These are phyloP conservation scores for Drosophila athabasca DNA, from an alignment of 1,140 invertebrate species.

Conservation along the genomic window DNA sequence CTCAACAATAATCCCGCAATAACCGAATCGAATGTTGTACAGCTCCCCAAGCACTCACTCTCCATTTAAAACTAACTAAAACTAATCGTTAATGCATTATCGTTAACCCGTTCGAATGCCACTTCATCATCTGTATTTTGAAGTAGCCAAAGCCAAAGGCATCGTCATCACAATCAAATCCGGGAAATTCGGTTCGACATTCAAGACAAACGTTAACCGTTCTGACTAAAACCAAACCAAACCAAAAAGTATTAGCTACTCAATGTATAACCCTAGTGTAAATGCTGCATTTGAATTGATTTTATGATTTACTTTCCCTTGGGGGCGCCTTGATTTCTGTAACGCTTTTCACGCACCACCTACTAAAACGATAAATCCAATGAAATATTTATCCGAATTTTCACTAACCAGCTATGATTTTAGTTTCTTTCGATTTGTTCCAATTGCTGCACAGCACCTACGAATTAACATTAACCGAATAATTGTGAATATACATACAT, in stretches of 20 bases:
- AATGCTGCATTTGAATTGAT: constrained; percentile 63
- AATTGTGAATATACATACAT: constrained; percentile 68
- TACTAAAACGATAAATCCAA: constrained; percentile 34
- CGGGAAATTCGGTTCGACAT: constrained; percentile 67
- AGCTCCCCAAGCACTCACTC: constrained; percentile 30
- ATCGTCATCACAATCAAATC: constrained; percentile 40
- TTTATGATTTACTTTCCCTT: constrained; percentile 33
- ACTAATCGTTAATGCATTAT: constrained; percentile 15
- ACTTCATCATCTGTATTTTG: constrained; percentile 40
- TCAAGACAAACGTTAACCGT: constrained; percentile 46
- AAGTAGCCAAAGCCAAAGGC: constrained; percentile 14
- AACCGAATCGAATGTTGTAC: constrained; percentile 47
- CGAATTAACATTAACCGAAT: constrained; percentile 29
- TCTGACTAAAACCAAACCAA: constrained; percentile 43
- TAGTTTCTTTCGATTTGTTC: constrained; percentile 38
- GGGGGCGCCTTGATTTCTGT: constrained; percentile 37
- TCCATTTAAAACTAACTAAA: neutral
- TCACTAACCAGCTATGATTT: constrained; percentile 56
- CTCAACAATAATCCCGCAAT: constrained; percentile 5
- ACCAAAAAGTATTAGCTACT: constrained; percentile 60
- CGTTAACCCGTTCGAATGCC: constrained; percentile 26
- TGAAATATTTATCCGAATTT: constrained; percentile 15
- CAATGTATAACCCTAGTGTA: constrained; percentile 67
- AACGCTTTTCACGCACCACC: constrained; percentile 63
- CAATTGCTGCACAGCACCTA: constrained; percentile 59